These are phyloP conservation scores for Ceuthmochares aereus DNA, from an alignment of 2,113 vertebrate genomes.

Conservation along the genomic window DNA sequence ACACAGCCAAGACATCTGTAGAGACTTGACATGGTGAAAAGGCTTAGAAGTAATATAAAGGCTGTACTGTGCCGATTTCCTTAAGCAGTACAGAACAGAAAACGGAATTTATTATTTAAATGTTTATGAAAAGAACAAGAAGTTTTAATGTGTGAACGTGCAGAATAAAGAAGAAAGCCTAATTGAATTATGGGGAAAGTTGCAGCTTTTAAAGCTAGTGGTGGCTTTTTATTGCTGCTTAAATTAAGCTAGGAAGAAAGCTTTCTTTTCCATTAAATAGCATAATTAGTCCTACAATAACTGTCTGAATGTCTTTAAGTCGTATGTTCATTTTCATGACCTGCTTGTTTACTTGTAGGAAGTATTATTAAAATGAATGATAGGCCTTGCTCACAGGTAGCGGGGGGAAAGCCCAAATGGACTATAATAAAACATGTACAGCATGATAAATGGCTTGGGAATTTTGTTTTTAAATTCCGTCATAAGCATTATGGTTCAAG, in stretches of 20 bases:
- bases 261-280: not conserved
- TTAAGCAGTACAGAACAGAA: not conserved
- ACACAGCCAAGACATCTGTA: not conserved
- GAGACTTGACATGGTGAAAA: not conserved
- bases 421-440: not conserved
- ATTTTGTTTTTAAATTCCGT: not conserved
- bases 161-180: not conserved
- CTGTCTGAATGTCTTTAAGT: not conserved
- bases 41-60: not conserved
- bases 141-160: constrained; percentile 28
- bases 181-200: not conserved
- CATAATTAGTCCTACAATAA: not conserved
- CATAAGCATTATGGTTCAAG: not conserved
- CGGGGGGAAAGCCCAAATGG: not conserved
- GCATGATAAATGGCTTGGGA: not conserved
- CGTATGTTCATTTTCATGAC: not conserved
- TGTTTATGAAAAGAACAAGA: constrained; percentile 42
- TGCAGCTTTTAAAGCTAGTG: not conserved
- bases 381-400: not conserved
- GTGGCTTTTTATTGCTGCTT: not conserved
- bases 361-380: not conserved
- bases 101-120: constrained; percentile 62
- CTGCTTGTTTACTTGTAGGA: not conserved
- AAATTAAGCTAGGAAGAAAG: not conserved
- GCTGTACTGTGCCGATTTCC: not conserved